Percentiles rank a stretch among this genome's conserved stretches.
These are phyloP conservation scores for Neoitamus cyanurus DNA, from an alignment of 2,888 invertebrate genomes.

Conservation along the genomic window DNA sequence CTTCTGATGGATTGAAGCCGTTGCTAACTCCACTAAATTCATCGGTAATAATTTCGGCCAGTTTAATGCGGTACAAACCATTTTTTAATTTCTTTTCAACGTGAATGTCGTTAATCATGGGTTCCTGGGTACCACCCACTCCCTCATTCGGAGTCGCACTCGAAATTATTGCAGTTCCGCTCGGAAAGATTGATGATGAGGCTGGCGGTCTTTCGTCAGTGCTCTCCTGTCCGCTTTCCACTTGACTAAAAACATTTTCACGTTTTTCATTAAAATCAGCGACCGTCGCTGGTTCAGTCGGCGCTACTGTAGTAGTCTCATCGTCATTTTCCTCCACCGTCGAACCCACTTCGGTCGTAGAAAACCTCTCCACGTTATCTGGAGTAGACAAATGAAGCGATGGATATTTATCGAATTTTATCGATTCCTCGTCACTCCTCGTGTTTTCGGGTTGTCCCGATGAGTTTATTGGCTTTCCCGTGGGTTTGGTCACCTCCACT, in stretches of 20 bases:
- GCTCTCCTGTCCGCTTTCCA: conserved; percentile 53
- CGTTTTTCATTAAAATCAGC: conserved; percentile 15
- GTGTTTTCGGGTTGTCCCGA: neutral
- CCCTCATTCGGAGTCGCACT: conserved; percentile 39
- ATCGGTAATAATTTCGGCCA: conserved; percentile 59
- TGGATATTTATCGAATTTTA: conserved; percentile 3
- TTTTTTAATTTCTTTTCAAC: conserved; percentile 58
- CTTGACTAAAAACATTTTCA: conserved; percentile 53
- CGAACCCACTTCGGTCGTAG: conserved; percentile 1
- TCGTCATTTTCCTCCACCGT: neutral
- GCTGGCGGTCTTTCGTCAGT: conserved; percentile 54
- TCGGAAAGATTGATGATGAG: conserved; percentile 45
- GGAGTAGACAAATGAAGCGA: conserved; percentile 28
- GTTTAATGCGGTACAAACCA: conserved; percentile 62
- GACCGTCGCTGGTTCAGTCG: neutral
- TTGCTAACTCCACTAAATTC: conserved; percentile 56
- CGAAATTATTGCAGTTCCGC: conserved; percentile 46
- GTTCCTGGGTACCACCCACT: conserved; percentile 52
- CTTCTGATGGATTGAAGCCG: conserved; percentile 26
- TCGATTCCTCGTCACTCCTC: neutral
- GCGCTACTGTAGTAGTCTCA: conserved; percentile 15
- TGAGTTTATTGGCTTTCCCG: conserved; percentile 48
- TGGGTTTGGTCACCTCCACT: conserved; percentile 53
- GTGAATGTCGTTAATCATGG: conserved; percentile 55
- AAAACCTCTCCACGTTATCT: neutral